Base-by-base conservation (phyloP, 2,888 invertebrate species). In the Spicauda simplicius region DNA sequence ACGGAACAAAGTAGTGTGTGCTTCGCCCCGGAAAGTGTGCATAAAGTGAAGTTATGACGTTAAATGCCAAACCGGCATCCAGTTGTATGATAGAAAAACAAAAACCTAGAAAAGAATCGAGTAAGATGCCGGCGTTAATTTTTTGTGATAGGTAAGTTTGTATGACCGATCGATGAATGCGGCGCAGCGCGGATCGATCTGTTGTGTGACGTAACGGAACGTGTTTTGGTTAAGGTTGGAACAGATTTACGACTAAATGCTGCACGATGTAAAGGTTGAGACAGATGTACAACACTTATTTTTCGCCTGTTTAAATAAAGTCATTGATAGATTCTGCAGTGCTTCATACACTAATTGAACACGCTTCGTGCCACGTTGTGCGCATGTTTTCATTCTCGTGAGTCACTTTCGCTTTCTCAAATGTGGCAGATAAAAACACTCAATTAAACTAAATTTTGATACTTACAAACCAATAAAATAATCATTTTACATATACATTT, bases 121-220 rank as follows among this genome's bases (percentile, higher is more conserved):
- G 80, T 86, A 92, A 87, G 81, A 95, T 95, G 95, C 95, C 95
- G 76, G 94, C 95, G 84, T 94, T 95, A 94, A 90, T 95, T 88
- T 94, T 94, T 87, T 93, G 94, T 88, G 94, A 94, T 92, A 94
- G 94, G 95, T 95, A 85, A 94, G 95, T 94, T 72, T 60, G 75
- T 76, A 11, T 72, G 58, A 59, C 53, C 59, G 71, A 75, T 78
- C 77, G 73, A 77, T 61, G 70, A 72, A 69, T 73, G 74, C 72
- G 75, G 83, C 82, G 82, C 77, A 80, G 80, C 77, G 71, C 79
- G 77, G 25, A 86, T 88, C 83, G 80, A 79, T 79, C 78, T 73
- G 64, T 37, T 61, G 69, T 41, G 18, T 75, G 73, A 72, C 71
- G 71, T 74, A 72, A 72, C 71, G 71, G 73, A 72, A 72, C 56